Base-by-base conservation (phyloP, 64 coral and sea anemone species). In the Acropora tenuis region DNA sequence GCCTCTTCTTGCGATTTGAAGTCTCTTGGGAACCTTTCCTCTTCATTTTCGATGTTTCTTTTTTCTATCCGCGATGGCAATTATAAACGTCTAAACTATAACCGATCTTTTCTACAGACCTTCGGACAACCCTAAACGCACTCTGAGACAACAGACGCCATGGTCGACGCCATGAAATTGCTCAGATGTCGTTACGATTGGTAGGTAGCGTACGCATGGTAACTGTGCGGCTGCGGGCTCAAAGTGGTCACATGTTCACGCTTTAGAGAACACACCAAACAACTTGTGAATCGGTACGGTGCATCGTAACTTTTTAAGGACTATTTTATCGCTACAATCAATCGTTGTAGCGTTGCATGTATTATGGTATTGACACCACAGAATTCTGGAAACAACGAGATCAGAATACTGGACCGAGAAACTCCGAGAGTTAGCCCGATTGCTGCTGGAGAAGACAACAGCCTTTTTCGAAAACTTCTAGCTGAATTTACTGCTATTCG, bases 191-290 rank as follows among this genome's bases (percentile, higher is more conserved):
- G n/a, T n/a, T n/a, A n/a, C n/a, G n/a, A n/a, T n/a, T n/a, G n/a
- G n/a, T n/a, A n/a, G n/a, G n/a, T n/a, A n/a, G n/a, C n/a, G n/a
- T 76, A 3, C 43, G 41, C 44, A 15, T 45, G 74, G 44, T 76
- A 76, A 42, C 44, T 20, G 41, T 76, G 41, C 74, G 74, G 41
- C 3, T 76, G 74, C 74, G 74, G 74, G 74, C 74, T 76, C 74
- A 76, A 45, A 43, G 59, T 63, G 59, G 12, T 63, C 59, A 63
- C 59, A 63, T 63, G 59, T 2, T 12, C 59, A 63, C 59, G 59
- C 50, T 55, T 0, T 8, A 63, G 10, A 63, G 59, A 12, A 63
- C 59, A 63, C 59, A 63, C 59, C 59, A 63, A 63, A 63, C 6
- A 12, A 13, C 0, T 63, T 63, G 59, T 63, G 6, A 63, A 12